Evolutionary conservation across 1,140 invertebrate species (phyloP).

Genomic region (Oreohelix idahoensis): DNA sequence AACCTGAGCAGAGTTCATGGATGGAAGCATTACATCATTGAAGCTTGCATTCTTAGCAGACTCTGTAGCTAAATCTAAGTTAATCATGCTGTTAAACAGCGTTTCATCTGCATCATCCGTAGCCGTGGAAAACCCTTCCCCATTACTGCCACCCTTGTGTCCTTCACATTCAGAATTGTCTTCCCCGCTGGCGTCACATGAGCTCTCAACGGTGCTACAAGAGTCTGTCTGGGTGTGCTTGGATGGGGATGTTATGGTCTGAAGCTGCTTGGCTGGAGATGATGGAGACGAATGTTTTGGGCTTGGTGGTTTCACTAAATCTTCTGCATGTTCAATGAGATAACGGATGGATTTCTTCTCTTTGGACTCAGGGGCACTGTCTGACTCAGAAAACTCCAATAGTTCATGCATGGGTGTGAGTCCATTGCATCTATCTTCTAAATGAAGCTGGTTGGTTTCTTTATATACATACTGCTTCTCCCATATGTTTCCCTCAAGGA

Average conservation of each 20-base stretch:
- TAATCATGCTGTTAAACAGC: conserved; percentile 55
- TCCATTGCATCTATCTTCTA: neutral
- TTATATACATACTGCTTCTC: neutral
- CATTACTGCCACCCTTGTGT: conserved; percentile 25
- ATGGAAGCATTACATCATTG: conserved; percentile 26
- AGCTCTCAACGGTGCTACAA: conserved; percentile 57
- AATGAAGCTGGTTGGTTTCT: no score
- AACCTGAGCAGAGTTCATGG: conserved; percentile 2
- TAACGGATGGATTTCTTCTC: conserved; percentile 53
- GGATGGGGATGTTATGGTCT: conserved; percentile 24
- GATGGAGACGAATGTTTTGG: conserved; percentile 31
- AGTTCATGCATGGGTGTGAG: neutral
- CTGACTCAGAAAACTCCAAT: conserved; percentile 39
- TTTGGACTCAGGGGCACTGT: conserved; percentile 42
- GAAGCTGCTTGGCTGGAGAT: conserved; percentile 41
- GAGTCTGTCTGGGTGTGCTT: conserved; percentile 47
- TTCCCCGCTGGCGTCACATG: conserved; percentile 91
- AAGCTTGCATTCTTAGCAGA: conserved; percentile 39
- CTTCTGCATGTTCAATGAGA: conserved; percentile 59
- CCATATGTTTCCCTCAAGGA: neutral
- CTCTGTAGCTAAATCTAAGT: conserved; percentile 52
- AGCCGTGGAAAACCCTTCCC: conserved; percentile 57
- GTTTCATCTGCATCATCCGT: conserved; percentile 57
- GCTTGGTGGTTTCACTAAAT: conserved; percentile 47
- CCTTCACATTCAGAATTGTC: conserved; percentile 79